A percentile compares a stretch with the other conserved stretches of the same genome.
Evolutionary conservation across 2,888 invertebrate species (phyloP).

Genomic region (Salticus scenicus): DNA sequence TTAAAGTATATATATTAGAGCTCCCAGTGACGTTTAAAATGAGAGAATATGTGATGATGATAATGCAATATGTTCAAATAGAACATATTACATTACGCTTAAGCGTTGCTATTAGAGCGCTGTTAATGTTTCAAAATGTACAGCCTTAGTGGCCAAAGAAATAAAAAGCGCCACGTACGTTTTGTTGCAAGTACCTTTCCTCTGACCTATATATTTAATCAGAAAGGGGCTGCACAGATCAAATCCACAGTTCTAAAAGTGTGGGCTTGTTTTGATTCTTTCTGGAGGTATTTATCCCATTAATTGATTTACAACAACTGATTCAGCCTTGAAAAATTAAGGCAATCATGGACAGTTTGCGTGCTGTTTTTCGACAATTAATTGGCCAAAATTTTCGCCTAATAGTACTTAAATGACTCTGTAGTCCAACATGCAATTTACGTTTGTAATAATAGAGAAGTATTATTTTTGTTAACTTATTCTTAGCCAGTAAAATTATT

Average conservation of each 20-base stretch:
- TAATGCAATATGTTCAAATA: too few relatives aligned
- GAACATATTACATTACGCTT: too few relatives aligned
- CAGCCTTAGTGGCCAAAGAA: background rate
- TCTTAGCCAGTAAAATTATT: background rate
- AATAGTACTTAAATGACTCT: background rate
- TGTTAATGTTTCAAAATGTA: background rate
- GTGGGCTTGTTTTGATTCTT: background rate
- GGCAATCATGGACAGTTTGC: slow-evolving; percentile 24
- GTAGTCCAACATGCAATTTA: too few relatives aligned
- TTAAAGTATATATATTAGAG: too few relatives aligned
- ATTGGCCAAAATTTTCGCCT: slow-evolving; percentile 25
- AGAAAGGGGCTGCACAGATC: slow-evolving; percentile 22
- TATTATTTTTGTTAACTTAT: background rate
- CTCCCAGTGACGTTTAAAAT: too few relatives aligned
- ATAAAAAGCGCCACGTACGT: background rate
- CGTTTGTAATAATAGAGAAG: background rate
- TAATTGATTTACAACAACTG: background rate
- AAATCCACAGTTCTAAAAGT: background rate
- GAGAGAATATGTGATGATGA: too few relatives aligned
- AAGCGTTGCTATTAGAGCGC: too few relatives aligned
- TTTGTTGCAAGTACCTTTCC: slow-evolving; percentile 12
- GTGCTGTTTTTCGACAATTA: slow-evolving; percentile 4
- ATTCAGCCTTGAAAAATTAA: background rate
- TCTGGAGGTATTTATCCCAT: background rate
- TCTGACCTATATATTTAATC: background rate